Conservation (phyloP, 23 tunicate genomes). For the Trididemnum nubilum region DNA sequence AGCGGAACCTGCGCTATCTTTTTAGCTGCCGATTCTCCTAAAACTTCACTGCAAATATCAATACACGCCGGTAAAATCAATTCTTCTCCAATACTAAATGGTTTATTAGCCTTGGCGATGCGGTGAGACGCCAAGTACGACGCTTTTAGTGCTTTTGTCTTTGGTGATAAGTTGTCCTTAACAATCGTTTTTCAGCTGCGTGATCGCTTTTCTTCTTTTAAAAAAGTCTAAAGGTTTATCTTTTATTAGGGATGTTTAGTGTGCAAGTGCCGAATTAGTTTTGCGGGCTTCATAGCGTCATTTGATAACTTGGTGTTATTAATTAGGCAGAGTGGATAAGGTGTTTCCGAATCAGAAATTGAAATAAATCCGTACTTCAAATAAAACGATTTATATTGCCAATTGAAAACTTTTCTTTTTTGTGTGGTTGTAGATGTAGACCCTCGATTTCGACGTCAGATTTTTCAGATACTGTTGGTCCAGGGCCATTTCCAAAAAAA, state of each 20-base stretch:
- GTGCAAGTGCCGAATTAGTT: conserved; percentile 44
- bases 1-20: conserved; percentile 34
- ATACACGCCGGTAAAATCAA: conserved; percentile 18
- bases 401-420: conserved; percentile 41
- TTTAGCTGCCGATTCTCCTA: conserved; percentile 38
- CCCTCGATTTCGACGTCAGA: conserved; percentile 54
- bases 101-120: conserved; percentile 23
- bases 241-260: conserved; percentile 28
- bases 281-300: conserved; percentile 48
- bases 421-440: conserved; percentile 37
- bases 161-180: conserved; percentile 9
- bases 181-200: conserved; percentile 8
- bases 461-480: conserved; percentile 33
- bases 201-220: conserved; percentile 22
- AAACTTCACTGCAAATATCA: conserved; percentile 35
- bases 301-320: conserved; percentile 38
- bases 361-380: conserved; percentile 31
- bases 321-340: conserved; percentile 44
- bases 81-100: conserved; percentile 39
- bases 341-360: conserved; percentile 30
- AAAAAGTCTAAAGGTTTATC: conserved; percentile 47
- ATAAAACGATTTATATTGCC: conserved; percentile 41
- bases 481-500: conserved; percentile 47
- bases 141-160: conserved; percentile 28
- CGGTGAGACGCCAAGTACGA: conserved; percentile 28